Evolutionary conservation across 2,113 vertebrate genomes (phyloP).

Genomic region (Sylvicapra grimmia): DNA sequence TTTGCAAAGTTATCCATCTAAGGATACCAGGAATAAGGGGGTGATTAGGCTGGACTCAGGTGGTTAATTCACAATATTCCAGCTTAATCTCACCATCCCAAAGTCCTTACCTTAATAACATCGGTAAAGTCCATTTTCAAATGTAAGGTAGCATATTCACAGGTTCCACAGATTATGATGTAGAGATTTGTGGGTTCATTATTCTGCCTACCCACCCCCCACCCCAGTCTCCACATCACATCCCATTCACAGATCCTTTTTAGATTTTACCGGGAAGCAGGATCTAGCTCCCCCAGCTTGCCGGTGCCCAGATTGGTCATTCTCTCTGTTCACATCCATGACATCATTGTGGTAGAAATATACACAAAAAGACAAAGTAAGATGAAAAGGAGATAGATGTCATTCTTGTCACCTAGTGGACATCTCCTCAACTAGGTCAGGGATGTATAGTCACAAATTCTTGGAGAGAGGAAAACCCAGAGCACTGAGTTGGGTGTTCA

Average conservation of each 20-base stretch:
- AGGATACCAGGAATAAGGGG: not conserved
- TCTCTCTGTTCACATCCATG: not conserved
- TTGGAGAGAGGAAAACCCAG: not conserved
- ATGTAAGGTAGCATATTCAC: not conserved
- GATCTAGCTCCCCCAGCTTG: not conserved
- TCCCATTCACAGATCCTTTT: not conserved
- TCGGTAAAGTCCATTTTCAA: not conserved
- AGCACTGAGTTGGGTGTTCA: rapidly evolving
- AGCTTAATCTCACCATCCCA: not conserved
- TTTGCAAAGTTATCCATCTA: not conserved
- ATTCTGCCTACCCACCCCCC: not conserved
- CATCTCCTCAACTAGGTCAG: not conserved
- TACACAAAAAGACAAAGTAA: not conserved
- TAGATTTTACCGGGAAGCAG: not conserved
- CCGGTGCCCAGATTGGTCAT: not conserved
- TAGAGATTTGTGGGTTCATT: not conserved
- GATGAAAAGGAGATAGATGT: not conserved
- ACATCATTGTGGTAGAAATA: not conserved
- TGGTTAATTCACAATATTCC: too few relatives aligned
- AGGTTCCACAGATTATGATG: not conserved
- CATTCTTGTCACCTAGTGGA: too few relatives aligned
- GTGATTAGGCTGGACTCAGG: not conserved
- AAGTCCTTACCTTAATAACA: not conserved
- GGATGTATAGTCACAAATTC: not conserved
- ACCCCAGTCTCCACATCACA: not conserved